Evolutionary conservation across 2,797 vertebrate genomes (phyloP), one percentile per base, ranked within the genome.

Genomic region (Emydoidea blandingii): DNA sequence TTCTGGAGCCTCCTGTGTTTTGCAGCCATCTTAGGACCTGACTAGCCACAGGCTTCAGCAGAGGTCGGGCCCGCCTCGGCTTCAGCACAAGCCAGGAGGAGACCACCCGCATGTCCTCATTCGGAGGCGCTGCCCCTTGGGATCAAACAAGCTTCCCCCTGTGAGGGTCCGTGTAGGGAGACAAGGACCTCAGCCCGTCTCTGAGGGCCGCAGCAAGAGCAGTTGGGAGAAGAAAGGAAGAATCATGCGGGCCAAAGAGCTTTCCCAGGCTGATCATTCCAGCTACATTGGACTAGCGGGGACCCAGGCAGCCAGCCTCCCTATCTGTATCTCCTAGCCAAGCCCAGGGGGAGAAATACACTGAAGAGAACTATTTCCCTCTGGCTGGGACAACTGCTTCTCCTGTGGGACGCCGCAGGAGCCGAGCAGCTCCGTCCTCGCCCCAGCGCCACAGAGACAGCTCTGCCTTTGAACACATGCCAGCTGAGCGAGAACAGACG

Each of bases 381-480:
- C 34, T 19, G 34, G 62, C 34, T 37, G 37, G 12, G 65, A 72
- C n/a, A 72, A 6, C 11, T 12, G n/a, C 65, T 23, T 72, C 65
- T 41, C 65, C n/a, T 3, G n/a, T 2, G n/a, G 21, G 65, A 72
- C n/a, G 5, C n/a, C 3, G 2, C 18, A 3, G 57, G 54, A 18
- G 10, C 54, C 2, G 59, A 62, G 59, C 59, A 65, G 65, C n/a
- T 21, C n/a, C n/a, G 4, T 16, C 34, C 7, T 62, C n/a, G 8
- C 34, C 34, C 8, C 10, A 8, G 65, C 2, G 18, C n/a, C 34
- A n/a, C 62, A 19, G 62, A 68, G n/a, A 68, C 65, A 37, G n/a
- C 10, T 37, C 65, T 41, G 65, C 16, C 62, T 65, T 23, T 72
- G 68, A 72, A 41, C 68, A 41, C 68, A 12, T 4, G 31, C 59